Evolutionary conservation across 2,113 vertebrate genomes (phyloP), one percentile per base, ranked within the genome.

Genomic region (Gobio gobio): DNA sequence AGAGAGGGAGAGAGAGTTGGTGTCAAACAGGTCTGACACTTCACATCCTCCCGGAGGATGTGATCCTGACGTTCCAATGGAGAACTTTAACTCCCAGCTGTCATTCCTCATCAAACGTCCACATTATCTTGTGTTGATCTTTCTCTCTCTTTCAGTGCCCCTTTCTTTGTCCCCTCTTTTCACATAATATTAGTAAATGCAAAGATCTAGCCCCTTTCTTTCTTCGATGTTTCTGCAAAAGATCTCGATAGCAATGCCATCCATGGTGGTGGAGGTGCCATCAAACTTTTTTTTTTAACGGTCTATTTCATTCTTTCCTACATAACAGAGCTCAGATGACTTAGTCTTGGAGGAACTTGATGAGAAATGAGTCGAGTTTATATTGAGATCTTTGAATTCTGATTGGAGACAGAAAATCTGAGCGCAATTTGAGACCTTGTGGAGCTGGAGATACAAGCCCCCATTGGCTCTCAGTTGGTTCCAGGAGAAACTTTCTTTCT

Each of bases 61-160:
- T 89, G 91, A 93, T 76, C 89, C 88, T 78, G 83, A 91, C 92
- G 88, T 93, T 93, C 83, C 89, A 91, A 92, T 89, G 13, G 47
- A 86, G 94, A 95, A 96, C 95, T 95, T 93, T 87, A 91, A 94
- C 92, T 93, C 95, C 91, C 89, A 78, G 92, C 94, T 94, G 92
- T 95, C 94, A 94, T 87, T 93, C 93, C 94, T 96, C 93, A 96
- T 96, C 95, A 96, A 89, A 89, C 93, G 89, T 90, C 89, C 86
- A 90, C 90, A 88, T 92, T 83, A 83, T 54, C 29, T 76, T 5
- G 6, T 26, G 70, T 47, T n/a, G 12, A 74, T 64, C 24, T 49
- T 36, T 78, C 77, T 58, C 78, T 77, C 63, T 75, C 40, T 47
- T 61, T 64, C 20, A 64, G 86, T 85, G 56, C 16, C 72, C 61